Evolutionary conservation across 2,797 vertebrate genomes (phyloP).

Genomic region (Myotis daubentonii): DNA sequence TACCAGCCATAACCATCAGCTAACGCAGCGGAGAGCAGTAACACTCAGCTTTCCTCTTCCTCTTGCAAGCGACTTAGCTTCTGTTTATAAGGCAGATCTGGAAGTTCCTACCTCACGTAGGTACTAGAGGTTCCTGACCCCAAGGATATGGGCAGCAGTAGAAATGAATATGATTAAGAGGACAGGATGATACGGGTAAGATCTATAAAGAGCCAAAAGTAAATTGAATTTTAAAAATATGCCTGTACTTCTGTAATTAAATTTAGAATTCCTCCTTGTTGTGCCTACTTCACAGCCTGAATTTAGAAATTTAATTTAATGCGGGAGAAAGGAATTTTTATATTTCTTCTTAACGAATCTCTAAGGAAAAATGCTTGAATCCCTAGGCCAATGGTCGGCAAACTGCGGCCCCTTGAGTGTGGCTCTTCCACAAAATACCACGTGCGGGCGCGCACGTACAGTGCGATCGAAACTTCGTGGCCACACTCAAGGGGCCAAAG

Average conservation of each 20-base stretch:
- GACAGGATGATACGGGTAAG: background rate
- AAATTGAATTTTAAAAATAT: background rate
- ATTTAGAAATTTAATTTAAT: background rate
- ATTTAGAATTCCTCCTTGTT: background rate
- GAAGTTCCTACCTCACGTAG: background rate
- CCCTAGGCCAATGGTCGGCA: too few relatives aligned
- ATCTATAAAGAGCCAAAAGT: background rate
- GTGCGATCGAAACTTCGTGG: too few relatives aligned
- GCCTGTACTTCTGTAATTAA: background rate
- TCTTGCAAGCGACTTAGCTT: background rate
- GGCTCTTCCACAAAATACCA: too few relatives aligned
- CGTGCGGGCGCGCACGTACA: too few relatives aligned
- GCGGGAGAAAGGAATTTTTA: background rate
- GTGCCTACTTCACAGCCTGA: background rate
- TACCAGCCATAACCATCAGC: constrained; percentile 25
- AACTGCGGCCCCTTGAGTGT: too few relatives aligned
- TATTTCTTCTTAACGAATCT: background rate
- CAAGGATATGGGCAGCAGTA: background rate
- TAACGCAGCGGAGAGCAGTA: constrained; percentile 7
- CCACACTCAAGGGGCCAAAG: too few relatives aligned
- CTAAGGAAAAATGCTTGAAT: constrained; percentile 44
- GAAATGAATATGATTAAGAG: background rate
- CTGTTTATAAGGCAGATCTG: background rate
- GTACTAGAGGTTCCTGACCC: background rate
- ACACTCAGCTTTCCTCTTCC: background rate